Percentiles rank a stretch among this genome's conserved stretches.
These are phyloP conservation scores for Platycheirus rosarum DNA, from an alignment of 2,888 invertebrate genomes.

Conservation along the genomic window DNA sequence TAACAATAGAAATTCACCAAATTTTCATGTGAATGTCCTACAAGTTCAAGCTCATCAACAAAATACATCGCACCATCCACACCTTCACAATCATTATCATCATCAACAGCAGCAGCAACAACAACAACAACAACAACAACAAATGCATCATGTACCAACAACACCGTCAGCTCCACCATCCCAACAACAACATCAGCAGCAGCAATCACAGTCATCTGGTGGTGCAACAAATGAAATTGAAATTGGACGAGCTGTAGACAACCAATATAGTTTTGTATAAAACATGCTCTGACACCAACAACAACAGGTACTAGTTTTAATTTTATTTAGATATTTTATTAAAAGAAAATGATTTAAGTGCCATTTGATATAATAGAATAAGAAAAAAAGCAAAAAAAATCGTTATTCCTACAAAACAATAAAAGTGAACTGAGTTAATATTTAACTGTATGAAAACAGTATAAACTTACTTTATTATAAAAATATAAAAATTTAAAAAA, in stretches of 20 bases:
- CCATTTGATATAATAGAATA: constrained; percentile 58
- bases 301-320: constrained; percentile 60
- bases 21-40: constrained; percentile 48
- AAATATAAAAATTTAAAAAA: too few relatives aligned
- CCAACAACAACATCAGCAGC: constrained; percentile 64
- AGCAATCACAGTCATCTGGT: too few relatives aligned
- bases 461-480: too few relatives aligned
- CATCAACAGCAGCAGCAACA: constrained; percentile 73
- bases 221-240: too few relatives aligned
- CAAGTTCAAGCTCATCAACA: constrained; percentile 53
- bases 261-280: constrained; percentile 91
- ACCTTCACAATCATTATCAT: constrained; percentile 35
- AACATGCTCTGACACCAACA: constrained; percentile 23
- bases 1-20: constrained; percentile 65
- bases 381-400: constrained; percentile 13
- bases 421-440: not conserved
- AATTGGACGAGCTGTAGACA: too few relatives aligned
- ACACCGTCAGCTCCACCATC: constrained; percentile 48
- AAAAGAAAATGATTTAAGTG: constrained; percentile 45
- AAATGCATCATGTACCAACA: constrained; percentile 52
- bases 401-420: constrained; percentile 49
- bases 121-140: constrained; percentile 79
- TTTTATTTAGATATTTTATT: constrained; percentile 34
- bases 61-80: constrained; percentile 43
- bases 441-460: too few relatives aligned